Conservation (phyloP, 2,797 vertebrate species). For the Tapera naevia region DNA sequence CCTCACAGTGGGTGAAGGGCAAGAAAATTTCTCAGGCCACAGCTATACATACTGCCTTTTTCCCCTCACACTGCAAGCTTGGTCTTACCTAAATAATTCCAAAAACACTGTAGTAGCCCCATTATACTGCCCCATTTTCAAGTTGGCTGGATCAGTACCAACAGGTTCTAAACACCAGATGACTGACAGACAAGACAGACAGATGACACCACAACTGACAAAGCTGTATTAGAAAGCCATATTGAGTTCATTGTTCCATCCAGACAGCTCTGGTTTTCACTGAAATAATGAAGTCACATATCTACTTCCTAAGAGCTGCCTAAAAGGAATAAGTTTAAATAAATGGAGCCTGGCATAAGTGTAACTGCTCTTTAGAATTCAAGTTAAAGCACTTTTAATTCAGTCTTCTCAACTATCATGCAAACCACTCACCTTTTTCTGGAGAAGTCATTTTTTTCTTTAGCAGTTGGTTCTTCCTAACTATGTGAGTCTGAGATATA, state of each 20-base stretch:
- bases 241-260: neutral
- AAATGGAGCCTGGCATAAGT: neutral
- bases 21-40: neutral
- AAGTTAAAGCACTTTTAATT: neutral
- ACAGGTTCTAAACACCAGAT: neutral
- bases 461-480: neutral
- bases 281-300: neutral
- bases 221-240: neutral
- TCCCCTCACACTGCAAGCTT: no score
- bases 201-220: neutral
- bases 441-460: conserved; percentile 53
- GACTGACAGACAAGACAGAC: neutral
- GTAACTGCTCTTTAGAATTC: neutral
- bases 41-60: neutral
- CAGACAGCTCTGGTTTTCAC: neutral
- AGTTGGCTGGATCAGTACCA: neutral
- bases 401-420: neutral
- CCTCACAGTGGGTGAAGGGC: neutral
- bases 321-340: neutral
- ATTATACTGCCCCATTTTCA: neutral
- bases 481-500: neutral
- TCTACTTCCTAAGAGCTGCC: neutral
- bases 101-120: neutral
- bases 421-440: conserved; percentile 46
- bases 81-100: neutral